Percentiles rank a stretch among this genome's conserved stretches.
These are phyloP conservation scores for Callaeas wilsoni DNA, from an alignment of 2,113 vertebrate genomes.

Conservation along the genomic window DNA sequence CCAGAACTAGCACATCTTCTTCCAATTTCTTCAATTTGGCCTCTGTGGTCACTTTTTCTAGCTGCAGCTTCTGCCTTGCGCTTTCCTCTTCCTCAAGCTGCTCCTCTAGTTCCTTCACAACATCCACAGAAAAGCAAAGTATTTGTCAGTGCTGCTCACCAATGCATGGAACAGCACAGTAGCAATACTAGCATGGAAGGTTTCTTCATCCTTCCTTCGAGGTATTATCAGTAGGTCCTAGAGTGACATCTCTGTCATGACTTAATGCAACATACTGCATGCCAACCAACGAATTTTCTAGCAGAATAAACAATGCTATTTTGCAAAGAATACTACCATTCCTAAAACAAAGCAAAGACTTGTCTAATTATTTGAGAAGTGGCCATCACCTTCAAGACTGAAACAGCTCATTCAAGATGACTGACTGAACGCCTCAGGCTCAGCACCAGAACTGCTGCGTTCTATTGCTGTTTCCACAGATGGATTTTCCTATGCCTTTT, in stretches of 20 bases:
- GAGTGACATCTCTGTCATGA: background rate
- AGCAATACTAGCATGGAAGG: background rate
- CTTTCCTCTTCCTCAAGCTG: constrained; percentile 96
- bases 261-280: background rate
- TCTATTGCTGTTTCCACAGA: background rate
- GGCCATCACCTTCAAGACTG: background rate
- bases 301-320: background rate
- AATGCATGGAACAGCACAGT: background rate
- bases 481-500: background rate
- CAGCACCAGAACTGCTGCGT: background rate
- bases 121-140: background rate
- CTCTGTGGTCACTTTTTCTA: constrained; percentile 94
- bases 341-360: background rate
- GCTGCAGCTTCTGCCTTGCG: constrained; percentile 92
- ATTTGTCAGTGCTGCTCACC: background rate
- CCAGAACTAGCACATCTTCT: constrained; percentile 90
- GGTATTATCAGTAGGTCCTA: background rate
- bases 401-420: background rate
- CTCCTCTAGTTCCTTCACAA: constrained; percentile 88
- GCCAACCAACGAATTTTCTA: background rate
- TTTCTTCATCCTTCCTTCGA: background rate
- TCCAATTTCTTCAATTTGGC: constrained; percentile 94
- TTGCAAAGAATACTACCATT: background rate
- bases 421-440: background rate
- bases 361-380: background rate